Evolutionary conservation across 2,888 invertebrate genomes (phyloP).

Genomic region (Drosophila barbarae): DNA sequence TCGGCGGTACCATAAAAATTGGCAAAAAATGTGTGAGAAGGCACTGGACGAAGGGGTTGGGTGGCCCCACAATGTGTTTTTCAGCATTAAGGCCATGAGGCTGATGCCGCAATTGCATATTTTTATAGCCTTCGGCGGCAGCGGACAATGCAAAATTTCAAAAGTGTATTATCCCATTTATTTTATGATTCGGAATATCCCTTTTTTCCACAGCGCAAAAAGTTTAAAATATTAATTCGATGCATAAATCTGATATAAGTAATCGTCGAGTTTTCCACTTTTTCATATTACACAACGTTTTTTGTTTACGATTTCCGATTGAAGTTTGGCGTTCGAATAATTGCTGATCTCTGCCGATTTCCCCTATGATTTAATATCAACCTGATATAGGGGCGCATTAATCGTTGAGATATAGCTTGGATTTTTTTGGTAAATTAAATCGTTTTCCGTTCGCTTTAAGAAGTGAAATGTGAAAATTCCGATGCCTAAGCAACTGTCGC

Average conservation of each 20-base stretch:
- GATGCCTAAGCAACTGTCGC: not conserved
- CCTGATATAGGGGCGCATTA: not conserved
- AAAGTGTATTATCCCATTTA: constrained; percentile 31
- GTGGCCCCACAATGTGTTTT: constrained; percentile 20
- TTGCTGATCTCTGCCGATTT: constrained; percentile 18
- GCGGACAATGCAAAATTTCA: constrained; percentile 34
- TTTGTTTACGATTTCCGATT: constrained; percentile 3
- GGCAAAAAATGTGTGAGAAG: not conserved
- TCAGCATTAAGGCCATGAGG: constrained; percentile 25
- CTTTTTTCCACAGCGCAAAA: constrained; percentile 6
- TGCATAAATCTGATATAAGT: constrained; percentile 34
- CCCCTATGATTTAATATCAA: not conserved
- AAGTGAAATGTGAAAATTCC: not conserved
- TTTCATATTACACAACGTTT: constrained; percentile 3
- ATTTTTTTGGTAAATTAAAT: not conserved
- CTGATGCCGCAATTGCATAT: constrained; percentile 31
- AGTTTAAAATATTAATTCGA: constrained; percentile 28
- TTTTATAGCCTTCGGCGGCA: constrained; percentile 11
- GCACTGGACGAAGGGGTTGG: not conserved
- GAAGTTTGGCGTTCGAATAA: constrained; percentile 16
- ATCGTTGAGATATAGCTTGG: no score
- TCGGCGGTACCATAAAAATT: constrained; percentile 33
- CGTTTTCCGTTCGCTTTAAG: not conserved
- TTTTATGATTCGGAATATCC: constrained; percentile 2
- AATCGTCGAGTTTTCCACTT: constrained; percentile 24